phyloP scores from a whole-genome alignment of 2,113 vertebrate genomes.

The Sus scrofa region DNA sequence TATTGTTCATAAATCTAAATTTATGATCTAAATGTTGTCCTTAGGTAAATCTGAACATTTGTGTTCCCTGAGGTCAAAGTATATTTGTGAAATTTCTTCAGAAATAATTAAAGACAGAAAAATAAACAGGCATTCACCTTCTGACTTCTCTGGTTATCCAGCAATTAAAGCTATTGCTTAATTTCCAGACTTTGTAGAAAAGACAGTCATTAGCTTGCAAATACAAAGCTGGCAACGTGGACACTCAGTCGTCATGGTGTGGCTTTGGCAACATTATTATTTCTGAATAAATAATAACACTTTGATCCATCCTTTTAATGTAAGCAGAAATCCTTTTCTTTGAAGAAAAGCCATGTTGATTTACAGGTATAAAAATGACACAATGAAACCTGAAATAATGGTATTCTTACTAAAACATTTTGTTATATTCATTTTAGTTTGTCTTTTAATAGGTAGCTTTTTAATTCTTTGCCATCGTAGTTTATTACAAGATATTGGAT shows the following conservation, averaged over 20 bases:
- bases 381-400: not conserved
- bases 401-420: not conserved
- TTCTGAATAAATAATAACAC: conserved; percentile 51
- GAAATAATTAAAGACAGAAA: conserved; percentile 59
- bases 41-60: not conserved
- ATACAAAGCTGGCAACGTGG: not conserved
- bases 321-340: conserved; percentile 46
- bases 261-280: conserved; percentile 47
- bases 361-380: conserved; percentile 58
- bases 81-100: conserved; percentile 40
- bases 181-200: conserved; percentile 41
- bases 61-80: not conserved
- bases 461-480: not conserved
- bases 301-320: conserved; percentile 54
- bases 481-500: not conserved
- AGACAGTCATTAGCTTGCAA: conserved; percentile 43
- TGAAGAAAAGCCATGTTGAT: conserved; percentile 37
- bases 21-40: not conserved
- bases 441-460: not conserved
- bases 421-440: not conserved
- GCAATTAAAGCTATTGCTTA: conserved; percentile 57
- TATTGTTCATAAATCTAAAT: conserved; percentile 15
- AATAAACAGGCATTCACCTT: conserved; percentile 33
- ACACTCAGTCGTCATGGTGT: not conserved
- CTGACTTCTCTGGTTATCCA: conserved; percentile 30